phyloP scores from a whole-genome alignment of 2,113 vertebrate genomes.

The Isichthys henryi region DNA sequence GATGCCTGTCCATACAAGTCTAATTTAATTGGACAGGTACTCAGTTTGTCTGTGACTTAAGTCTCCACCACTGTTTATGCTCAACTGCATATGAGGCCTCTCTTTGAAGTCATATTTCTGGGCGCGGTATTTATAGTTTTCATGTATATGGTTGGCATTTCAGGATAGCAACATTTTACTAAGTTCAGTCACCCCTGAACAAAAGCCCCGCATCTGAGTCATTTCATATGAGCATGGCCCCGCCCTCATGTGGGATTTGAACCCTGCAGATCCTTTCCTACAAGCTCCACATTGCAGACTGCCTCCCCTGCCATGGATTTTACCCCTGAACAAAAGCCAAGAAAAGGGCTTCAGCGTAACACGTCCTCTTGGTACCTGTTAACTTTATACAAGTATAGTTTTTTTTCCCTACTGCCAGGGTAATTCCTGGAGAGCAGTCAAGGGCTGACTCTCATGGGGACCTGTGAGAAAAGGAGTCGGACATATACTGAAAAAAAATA shows the following conservation, averaged over 20 bases:
- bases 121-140: neutral
- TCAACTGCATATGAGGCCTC: neutral
- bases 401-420: conserved; percentile 11
- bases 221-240: neutral
- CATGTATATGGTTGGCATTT: neutral
- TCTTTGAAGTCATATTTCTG: neutral
- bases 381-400: conserved; percentile 19
- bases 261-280: neutral
- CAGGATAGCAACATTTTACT: neutral
- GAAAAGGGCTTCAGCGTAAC: neutral
- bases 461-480: conserved; percentile 21
- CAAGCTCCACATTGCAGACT: no score
- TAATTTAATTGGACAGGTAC: neutral
- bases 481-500: conserved; percentile 28
- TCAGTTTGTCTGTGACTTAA: neutral
- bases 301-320: neutral
- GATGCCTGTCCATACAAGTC: neutral
- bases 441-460: neutral
- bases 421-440: conserved; percentile 13
- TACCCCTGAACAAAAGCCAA: neutral
- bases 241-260: neutral
- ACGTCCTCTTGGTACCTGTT: neutral
- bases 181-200: neutral
- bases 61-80: neutral
- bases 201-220: no score